Conservation (phyloP, 2,113 vertebrate species). For the Centropristis striata region DNA sequence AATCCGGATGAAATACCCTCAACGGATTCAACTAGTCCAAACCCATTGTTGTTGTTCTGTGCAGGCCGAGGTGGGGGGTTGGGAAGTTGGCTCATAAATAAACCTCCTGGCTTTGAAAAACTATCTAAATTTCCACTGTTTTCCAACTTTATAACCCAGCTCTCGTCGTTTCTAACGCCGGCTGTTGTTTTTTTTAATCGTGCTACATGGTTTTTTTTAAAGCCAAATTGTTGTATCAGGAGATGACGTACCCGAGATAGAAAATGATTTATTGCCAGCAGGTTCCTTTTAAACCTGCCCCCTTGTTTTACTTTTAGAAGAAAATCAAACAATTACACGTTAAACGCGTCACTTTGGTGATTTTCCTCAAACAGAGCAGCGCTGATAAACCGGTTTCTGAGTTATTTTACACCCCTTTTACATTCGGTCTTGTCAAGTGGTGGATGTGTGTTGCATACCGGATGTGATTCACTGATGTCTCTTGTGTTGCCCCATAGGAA, state of each 20-base stretch:
- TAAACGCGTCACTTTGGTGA: background rate
- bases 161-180: accelerated
- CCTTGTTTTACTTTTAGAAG: conserved; percentile 13
- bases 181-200: background rate
- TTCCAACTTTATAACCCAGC: accelerated
- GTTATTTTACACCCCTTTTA: conserved; percentile 20
- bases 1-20: conserved; percentile 43
- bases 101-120: conserved; percentile 47
- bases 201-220: conserved; percentile 17
- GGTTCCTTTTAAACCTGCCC: conserved; percentile 68
- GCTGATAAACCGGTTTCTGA: too few species aligned
- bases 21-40: conserved; percentile 57
- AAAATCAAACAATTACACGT: background rate
- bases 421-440: conserved; percentile 41
- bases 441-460: conserved; percentile 79
- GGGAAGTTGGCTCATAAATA: conserved; percentile 78
- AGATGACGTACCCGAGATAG: conserved; percentile 61
- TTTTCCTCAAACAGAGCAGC: accelerated
- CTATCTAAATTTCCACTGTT: background rate
- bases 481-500: conserved; percentile 41
- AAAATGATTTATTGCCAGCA: conserved; percentile 76
- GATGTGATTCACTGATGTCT: conserved; percentile 74
- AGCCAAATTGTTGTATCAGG: conserved; percentile 28
- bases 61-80: conserved; percentile 81
- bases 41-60: conserved; percentile 83